A percentile compares a stretch with the other conserved stretches of the same genome.
Conservation (phyloP, 2,797 vertebrate species). For the Chiroxiphia lanceolata region DNA sequence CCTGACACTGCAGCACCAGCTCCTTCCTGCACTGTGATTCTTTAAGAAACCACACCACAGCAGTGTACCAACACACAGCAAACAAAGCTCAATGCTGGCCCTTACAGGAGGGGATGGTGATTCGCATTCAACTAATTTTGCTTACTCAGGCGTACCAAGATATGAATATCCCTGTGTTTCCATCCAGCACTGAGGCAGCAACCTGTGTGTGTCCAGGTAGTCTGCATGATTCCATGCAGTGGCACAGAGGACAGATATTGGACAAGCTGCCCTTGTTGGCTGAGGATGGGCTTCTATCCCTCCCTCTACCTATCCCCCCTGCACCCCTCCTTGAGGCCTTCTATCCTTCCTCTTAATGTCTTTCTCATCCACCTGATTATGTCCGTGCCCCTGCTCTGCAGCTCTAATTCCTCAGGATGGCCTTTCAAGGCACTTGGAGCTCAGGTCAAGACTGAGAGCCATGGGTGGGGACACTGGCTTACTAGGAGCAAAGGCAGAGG, state of each 20-base stretch:
- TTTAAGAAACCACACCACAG: background rate
- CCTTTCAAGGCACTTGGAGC: background rate
- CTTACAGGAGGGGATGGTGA: background rate
- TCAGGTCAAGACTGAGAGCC: background rate
- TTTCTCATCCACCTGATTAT: background rate
- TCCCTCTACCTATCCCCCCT: background rate
- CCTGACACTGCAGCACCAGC: background rate
- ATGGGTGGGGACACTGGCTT: rapidly evolving
- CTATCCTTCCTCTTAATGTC: background rate
- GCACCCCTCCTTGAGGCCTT: background rate
- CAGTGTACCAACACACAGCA: background rate
- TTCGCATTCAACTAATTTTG: background rate
- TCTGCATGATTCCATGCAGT: rapidly evolving
- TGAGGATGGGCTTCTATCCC: background rate
- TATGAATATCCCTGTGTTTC: background rate
- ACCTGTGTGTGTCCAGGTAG: rapidly evolving
- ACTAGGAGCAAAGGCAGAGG: background rate
- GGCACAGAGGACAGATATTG: background rate
- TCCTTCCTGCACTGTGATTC: background rate
- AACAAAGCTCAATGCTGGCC: background rate
- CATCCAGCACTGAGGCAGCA: background rate
- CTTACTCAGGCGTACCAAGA: background rate
- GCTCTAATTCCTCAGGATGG: background rate
- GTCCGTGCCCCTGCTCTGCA: background rate
- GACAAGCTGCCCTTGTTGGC: background rate